Evolutionary conservation across 2,113 vertebrate species (phyloP).

Genomic region (Taxidea taxus): DNA sequence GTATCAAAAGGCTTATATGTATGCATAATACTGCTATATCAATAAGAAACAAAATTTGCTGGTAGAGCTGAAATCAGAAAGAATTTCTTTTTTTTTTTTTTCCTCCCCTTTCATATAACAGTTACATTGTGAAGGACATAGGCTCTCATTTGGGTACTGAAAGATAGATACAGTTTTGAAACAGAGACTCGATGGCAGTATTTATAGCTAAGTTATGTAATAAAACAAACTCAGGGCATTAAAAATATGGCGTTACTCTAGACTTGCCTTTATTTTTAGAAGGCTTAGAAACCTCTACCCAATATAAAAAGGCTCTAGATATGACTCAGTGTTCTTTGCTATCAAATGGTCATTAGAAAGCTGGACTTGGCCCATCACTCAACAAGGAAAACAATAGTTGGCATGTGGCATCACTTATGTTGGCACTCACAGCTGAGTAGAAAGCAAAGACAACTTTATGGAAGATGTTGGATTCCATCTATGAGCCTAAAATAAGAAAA

Average conservation of each 20-base stretch:
- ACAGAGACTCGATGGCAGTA: constrained; percentile 37
- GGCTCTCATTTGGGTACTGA: background rate
- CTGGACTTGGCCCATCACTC: background rate
- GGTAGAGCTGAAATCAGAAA: background rate
- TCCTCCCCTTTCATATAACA: background rate
- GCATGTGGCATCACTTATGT: background rate
- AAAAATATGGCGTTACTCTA: background rate
- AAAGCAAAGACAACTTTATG: background rate
- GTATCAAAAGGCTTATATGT: background rate
- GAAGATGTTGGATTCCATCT: background rate
- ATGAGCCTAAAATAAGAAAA: constrained; percentile 7
- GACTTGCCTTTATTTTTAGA: constrained; percentile 57
- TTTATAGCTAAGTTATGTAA: constrained; percentile 31
- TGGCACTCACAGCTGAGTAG: background rate
- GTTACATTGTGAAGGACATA: constrained; percentile 29
- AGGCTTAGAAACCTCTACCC: constrained; percentile 29
- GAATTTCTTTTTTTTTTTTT: background rate
- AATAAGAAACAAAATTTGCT: constrained; percentile 23
- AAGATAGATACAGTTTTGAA: constrained; percentile 27
- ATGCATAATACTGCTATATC: background rate
- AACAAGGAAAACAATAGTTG: background rate
- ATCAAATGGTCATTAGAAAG: background rate
- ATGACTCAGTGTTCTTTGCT: background rate
- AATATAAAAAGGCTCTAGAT: background rate
- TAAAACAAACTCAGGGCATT: constrained; percentile 12